Evolutionary conservation across 2,113 vertebrate species (phyloP).

Genomic region (Origma solitaria): DNA sequence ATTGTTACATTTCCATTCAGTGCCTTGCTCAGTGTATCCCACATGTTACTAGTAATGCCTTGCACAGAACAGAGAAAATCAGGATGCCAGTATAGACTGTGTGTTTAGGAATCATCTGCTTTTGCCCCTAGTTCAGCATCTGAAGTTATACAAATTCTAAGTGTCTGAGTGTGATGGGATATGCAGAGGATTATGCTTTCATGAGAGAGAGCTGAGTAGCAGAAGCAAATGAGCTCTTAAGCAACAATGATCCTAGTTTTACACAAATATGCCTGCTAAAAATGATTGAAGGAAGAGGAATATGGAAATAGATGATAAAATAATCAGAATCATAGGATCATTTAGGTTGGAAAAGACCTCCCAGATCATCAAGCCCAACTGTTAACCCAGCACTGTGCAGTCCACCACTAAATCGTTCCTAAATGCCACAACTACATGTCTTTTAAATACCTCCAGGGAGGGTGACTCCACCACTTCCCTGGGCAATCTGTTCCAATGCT

Average conservation of each 20-base stretch:
- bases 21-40: not conserved
- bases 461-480: not conserved
- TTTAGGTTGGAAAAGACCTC: not conserved
- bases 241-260: not conserved
- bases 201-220: not conserved
- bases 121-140: not conserved
- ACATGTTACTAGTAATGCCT: not conserved
- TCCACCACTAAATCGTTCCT: not conserved
- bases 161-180: not conserved
- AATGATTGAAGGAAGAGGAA: not conserved
- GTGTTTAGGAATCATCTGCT: not conserved
- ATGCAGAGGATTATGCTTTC: not conserved
- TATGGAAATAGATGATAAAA: conserved; percentile 1
- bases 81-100: not conserved
- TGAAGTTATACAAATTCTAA: not conserved
- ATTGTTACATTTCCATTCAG: not conserved
- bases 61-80: not conserved
- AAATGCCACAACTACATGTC: not conserved
- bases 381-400: not conserved
- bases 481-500: not conserved
- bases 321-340: not conserved
- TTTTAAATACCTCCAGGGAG: not conserved
- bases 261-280: conserved; percentile 14
- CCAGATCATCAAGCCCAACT: not conserved
- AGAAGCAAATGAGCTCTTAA: conserved; percentile 1